Evolutionary conservation across 2,888 invertebrate species (phyloP).

Genomic region (Meghimatium bilineatum): DNA sequence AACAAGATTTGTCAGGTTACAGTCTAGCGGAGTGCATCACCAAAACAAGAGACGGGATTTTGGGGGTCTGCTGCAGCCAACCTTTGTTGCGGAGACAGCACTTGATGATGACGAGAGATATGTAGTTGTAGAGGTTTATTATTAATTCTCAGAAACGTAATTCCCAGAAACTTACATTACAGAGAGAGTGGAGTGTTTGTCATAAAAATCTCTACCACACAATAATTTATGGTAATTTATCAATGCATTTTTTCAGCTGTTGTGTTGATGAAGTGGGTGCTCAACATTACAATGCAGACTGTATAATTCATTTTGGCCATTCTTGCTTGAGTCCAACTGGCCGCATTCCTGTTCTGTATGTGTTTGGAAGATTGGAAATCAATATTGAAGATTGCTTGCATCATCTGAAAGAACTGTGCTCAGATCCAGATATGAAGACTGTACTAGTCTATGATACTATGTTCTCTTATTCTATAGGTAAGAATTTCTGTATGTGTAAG

Average conservation of each 20-base stretch:
- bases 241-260: constrained; percentile 82
- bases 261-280: constrained; percentile 94
- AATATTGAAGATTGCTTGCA: constrained; percentile 77
- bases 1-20: too few species aligned
- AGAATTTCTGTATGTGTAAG: neutral
- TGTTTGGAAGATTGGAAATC: constrained; percentile 79
- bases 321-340: constrained; percentile 87
- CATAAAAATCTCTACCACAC: too few species aligned
- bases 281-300: constrained; percentile 89
- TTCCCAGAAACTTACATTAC: too few species aligned
- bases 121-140: too few species aligned
- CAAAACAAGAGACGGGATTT: too few species aligned
- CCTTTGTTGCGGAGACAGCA: too few species aligned
- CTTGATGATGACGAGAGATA: too few species aligned
- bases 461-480: constrained; percentile 73
- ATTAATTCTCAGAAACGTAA: too few species aligned
- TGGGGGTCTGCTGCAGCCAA: too few species aligned
- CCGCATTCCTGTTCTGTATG: constrained; percentile 83
- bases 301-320: constrained; percentile 93
- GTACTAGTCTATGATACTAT: constrained; percentile 77
- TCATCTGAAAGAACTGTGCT: constrained; percentile 61
- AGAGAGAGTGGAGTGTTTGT: too few species aligned
- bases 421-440: constrained; percentile 61
- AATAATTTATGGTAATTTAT: too few species aligned
- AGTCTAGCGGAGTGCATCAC: too few species aligned